Evolutionary conservation across 1,140 invertebrate species (phyloP).

Genomic region (Atta colombica): DNA sequence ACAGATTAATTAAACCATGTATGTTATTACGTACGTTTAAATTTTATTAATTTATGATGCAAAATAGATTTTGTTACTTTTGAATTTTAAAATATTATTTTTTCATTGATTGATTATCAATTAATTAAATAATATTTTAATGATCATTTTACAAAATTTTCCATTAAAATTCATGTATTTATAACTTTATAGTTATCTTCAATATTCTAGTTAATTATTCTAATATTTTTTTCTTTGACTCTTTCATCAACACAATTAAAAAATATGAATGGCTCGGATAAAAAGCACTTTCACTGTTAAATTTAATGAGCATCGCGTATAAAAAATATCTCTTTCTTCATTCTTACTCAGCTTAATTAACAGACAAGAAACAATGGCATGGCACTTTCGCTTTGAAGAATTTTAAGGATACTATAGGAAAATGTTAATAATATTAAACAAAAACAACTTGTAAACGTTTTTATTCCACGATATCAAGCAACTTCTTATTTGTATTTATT

Average conservation of each 20-base stretch:
- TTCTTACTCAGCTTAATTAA: slow-evolving; percentile 23
- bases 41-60: background rate
- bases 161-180: background rate
- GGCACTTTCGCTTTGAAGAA: slow-evolving; percentile 2
- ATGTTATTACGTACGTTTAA: background rate
- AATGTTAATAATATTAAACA: slow-evolving; percentile 9
- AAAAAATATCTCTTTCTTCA: slow-evolving; percentile 30
- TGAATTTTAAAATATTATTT: background rate
- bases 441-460: background rate
- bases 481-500: background rate
- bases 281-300: slow-evolving; percentile 29
- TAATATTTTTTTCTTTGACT: background rate
- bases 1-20: background rate
- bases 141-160: slow-evolving; percentile 2
- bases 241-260: slow-evolving; percentile 22
- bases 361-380: background rate
- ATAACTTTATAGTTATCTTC: background rate
- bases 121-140: background rate
- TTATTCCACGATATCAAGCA: background rate
- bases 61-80: background rate
- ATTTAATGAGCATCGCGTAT: slow-evolving; percentile 10
- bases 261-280: background rate
- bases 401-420: slow-evolving; percentile 20
- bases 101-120: background rate
- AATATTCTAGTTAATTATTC: background rate